These are phyloP conservation scores for Tyria jacobaeae DNA, from an alignment of 2,888 invertebrate species.

Conservation along the genomic window DNA sequence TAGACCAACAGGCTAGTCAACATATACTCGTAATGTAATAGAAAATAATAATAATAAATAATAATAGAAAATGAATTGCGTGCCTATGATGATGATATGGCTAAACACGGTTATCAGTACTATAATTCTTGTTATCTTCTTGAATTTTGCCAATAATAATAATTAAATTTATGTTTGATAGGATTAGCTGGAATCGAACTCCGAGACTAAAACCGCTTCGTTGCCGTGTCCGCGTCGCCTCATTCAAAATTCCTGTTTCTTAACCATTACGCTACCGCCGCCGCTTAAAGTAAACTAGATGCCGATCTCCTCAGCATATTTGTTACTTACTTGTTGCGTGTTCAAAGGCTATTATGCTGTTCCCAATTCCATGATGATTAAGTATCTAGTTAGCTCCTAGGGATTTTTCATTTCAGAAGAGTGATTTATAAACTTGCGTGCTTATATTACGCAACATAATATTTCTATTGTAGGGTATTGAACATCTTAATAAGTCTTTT, in stretches of 20 bases:
- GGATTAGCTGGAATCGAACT: not conserved
- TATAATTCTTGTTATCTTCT: no score
- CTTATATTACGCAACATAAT: constrained; percentile 3
- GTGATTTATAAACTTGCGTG: constrained; percentile 32
- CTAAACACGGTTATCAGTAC: no score
- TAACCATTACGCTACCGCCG: not conserved
- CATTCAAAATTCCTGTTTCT: not conserved
- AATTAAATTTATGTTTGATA: not conserved
- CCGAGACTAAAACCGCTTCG: not conserved
- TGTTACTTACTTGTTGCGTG: constrained; percentile 48
- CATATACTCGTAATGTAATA: no score
- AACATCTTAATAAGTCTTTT: not conserved
- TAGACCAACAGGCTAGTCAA: no score
- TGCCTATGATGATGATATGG: no score
- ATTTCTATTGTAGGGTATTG: not conserved
- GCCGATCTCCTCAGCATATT: not conserved
- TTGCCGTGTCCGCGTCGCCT: no score
- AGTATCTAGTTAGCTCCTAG: constrained; percentile 45
- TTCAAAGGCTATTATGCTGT: constrained; percentile 44
- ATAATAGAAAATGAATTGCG: no score
- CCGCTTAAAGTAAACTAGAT: not conserved
- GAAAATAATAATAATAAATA: no score
- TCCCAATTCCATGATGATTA: constrained; percentile 51
- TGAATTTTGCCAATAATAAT: not conserved
- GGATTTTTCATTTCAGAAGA: constrained; percentile 46